Conservation (phyloP, 2,888 invertebrate genomes). For the Diachrysia chrysitis region DNA sequence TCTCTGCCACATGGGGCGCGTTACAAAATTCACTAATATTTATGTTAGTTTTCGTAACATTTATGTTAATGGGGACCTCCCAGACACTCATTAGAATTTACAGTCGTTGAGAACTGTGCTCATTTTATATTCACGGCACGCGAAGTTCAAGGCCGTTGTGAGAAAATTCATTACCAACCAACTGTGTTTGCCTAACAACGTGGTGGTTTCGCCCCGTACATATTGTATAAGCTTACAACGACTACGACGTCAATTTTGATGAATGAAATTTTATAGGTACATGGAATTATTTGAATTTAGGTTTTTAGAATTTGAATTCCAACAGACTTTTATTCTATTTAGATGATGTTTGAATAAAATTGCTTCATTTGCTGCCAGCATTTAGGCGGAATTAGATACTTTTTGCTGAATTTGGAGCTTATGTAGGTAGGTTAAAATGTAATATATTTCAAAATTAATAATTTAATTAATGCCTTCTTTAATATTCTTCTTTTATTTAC, state of each 20-base stretch:
- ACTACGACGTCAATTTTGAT: conserved; percentile 18
- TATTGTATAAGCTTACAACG: conserved; percentile 10
- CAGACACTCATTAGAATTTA: conserved; percentile 62
- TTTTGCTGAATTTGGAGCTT: too few species aligned
- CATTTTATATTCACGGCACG: conserved; percentile 59
- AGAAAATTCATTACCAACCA: conserved; percentile 59
- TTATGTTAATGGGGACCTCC: conserved; percentile 59
- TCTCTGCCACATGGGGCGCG: conserved; percentile 38
- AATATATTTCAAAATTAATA: too few species aligned
- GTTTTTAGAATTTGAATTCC: conserved; percentile 7
- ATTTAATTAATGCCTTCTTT: too few species aligned
- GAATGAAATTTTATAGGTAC: neutral
- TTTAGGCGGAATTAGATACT: too few species aligned
- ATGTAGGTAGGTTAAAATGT: too few species aligned
- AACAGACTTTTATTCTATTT: neutral
- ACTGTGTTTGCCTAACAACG: conserved; percentile 37
- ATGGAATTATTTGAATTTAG: neutral
- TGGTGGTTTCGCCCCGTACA: conserved; percentile 28
- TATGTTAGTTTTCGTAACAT: conserved; percentile 52
- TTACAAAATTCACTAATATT: conserved; percentile 49
- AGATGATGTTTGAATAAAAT: too few species aligned
- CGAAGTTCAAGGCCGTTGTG: conserved; percentile 59
- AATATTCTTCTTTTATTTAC: too few species aligned
- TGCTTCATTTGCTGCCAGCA: too few species aligned
- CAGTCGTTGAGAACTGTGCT: conserved; percentile 53